Evolutionary conservation across 2,113 vertebrate species (phyloP), one percentile per base, ranked within the genome.

Genomic region (Phycodurus eques): DNA sequence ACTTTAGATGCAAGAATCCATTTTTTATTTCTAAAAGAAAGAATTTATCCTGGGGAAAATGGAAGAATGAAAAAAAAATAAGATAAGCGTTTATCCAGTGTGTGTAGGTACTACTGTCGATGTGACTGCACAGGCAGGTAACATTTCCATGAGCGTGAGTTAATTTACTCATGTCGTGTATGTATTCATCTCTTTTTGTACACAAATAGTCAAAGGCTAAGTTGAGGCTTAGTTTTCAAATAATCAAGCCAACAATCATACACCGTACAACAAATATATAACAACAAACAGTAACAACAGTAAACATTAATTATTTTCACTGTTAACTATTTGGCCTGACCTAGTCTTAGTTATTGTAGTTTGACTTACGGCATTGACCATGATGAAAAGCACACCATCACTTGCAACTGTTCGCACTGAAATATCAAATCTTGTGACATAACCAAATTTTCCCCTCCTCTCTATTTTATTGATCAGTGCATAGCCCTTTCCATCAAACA

Each of bases 401-500:
- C 96, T 96, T 56, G 92, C 93, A 22, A 96, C 92, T 0, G 97
- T 99, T 83, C 96, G 92, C 22, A 99, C 94, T 89, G 97, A 94
- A 20, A 99, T 96, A 79, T 99, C 96, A 87, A 98, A 98, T 73
- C 98, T 94, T 42, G 95, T 98, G 80, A 98, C 96, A 4, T 95
- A 92, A 33, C 94, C 94, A 47, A 93, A 92, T 76, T 85, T 91
- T 12, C 89, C 88, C 66, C 96, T 94, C 79, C 92, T 93, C 27
- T 97, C 95, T 51, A 99, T 96, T 63, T 98, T 93, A 39, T 88
- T 95, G 74, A 98, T 94, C 71, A 98, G 88, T 0, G 95, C 96
- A 17, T 95, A 99, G 69, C 98, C 96, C 6, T 92, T 95, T 43
- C 98, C 97, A 61, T 99, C 98, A 74, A 99, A 99, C 88, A 96